These are phyloP conservation scores for Rana temporaria DNA, from an alignment of 2,113 vertebrate genomes.

Conservation along the genomic window DNA sequence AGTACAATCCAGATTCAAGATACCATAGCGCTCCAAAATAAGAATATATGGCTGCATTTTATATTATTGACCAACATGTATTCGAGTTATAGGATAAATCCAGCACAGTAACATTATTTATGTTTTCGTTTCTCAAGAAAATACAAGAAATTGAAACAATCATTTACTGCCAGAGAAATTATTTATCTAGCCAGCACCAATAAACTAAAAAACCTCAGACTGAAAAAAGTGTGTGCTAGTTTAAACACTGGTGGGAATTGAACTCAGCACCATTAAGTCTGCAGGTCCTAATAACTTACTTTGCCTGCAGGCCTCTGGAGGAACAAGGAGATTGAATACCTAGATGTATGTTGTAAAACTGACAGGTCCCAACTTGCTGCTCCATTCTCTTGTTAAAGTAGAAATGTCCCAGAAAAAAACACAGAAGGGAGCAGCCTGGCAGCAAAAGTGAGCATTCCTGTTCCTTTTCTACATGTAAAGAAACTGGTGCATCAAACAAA, in stretches of 20 bases:
- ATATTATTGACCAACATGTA: conserved; percentile 14
- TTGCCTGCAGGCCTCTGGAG: conserved; percentile 48
- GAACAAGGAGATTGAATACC: conserved; percentile 32
- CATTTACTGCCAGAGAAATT: conserved; percentile 13
- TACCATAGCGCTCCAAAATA: neutral
- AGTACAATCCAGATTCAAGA: neutral
- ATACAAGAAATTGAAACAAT: conserved; percentile 7
- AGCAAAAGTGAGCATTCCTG: conserved; percentile 22
- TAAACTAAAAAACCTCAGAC: conserved; percentile 13
- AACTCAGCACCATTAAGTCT: conserved; percentile 50
- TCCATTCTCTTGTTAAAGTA: neutral
- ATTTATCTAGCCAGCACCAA: conserved; percentile 24
- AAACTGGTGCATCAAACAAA: neutral
- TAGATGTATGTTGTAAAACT: conserved; percentile 20
- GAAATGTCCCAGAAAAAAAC: neutral
- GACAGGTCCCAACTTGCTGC: conserved; percentile 56
- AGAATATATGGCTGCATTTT: conserved; percentile 14
- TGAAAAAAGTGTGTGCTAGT: conserved; percentile 19
- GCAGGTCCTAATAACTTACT: conserved; percentile 38
- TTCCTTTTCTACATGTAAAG: neutral
- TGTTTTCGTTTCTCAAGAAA: neutral
- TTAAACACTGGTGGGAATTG: conserved; percentile 42
- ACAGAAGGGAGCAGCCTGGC: rapidly evolving
- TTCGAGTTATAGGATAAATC: neutral
- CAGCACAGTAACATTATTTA: conserved; percentile 20